A percentile compares a stretch with the other conserved stretches of the same genome.
phyloP scores from a whole-genome alignment of 1,140 invertebrate species.

The Brevipalpus yothersi region DNA sequence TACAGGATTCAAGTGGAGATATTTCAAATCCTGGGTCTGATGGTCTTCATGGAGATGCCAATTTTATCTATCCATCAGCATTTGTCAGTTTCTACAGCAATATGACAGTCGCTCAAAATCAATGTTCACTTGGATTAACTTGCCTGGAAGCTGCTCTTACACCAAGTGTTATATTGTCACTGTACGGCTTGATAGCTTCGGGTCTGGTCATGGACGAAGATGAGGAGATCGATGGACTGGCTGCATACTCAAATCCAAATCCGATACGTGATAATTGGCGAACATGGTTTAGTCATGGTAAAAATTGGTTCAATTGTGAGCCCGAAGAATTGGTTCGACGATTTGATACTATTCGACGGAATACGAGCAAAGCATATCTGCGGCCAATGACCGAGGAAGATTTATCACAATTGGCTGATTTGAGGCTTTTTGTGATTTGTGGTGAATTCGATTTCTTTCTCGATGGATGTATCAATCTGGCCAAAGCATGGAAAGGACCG shows the following conservation, averaged over 20 bases:
- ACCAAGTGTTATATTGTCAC: neutral
- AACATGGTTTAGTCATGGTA: neutral
- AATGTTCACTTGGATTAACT: neutral
- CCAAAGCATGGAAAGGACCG: neutral
- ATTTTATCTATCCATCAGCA: neutral
- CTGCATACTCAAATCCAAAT: neutral
- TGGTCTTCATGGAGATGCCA: neutral
- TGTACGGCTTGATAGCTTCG: neutral
- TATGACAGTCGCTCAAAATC: neutral
- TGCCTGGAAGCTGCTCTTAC: neutral
- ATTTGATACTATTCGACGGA: neutral
- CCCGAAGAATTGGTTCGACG: neutral
- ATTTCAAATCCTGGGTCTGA: neutral
- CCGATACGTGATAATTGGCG: neutral
- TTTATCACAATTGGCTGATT: neutral
- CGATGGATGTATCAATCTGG: neutral
- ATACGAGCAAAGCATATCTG: neutral
- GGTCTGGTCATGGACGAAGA: neutral
- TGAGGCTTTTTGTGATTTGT: neutral
- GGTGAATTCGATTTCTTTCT: neutral
- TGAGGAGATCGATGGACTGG: neutral
- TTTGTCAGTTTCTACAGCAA: neutral
- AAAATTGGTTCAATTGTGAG: neutral
- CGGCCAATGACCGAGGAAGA: neutral
- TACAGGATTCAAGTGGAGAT: too few relatives aligned